Evolutionary conservation across 2,888 invertebrate genomes (phyloP), one percentile per base, ranked within the genome.

Genomic region (Dryadula phaetusa): DNA sequence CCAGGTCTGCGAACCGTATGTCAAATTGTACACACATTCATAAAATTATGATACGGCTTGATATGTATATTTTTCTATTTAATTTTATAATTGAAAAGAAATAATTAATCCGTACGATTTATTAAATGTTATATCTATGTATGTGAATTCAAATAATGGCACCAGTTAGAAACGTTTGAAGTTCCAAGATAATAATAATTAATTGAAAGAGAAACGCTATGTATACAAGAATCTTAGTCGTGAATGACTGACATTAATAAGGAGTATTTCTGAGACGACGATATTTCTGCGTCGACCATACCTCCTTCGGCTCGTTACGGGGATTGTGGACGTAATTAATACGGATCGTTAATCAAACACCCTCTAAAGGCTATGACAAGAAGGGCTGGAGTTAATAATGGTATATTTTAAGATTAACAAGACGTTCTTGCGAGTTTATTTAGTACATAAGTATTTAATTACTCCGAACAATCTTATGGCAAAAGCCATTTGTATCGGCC

Each of bases 341-440:
- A 84, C 71, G 79, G 83, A 83, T 86, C 85, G 84, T 88, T 87
- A 85, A 87, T 88, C 88, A 88, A 87, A 87, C 80, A 83, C 80
- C 79, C 81, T 76, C 79, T 80, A 79, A 83, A 79, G 80, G 81
- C 75, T 74, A 79, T 79, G 81, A 82, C 79, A 79, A 77, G 75
- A 75, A 77, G 77, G 74, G 77, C 70, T 73, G 71, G 72, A 77
- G 79, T 77, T 81, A 78, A 84, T 81, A 78, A 79, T 80, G 77
- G 81, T 82, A 82, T 83, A 66, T 84, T 82, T 68, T 64, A 70
- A 63, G 70, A 76, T 80, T 77, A 77, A 77, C 78, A 70, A 71
- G 73, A 70, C 66, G 61, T 54, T 67, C 53, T 62, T 54, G 66
- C 37, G 62, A 61, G 56, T 44, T 18, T 42, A 37, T 25, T 58